Evolutionary conservation across 2,888 invertebrate species (phyloP), one percentile per base, ranked within the genome.

Genomic region (Gymnoscelis rufifasciata): DNA sequence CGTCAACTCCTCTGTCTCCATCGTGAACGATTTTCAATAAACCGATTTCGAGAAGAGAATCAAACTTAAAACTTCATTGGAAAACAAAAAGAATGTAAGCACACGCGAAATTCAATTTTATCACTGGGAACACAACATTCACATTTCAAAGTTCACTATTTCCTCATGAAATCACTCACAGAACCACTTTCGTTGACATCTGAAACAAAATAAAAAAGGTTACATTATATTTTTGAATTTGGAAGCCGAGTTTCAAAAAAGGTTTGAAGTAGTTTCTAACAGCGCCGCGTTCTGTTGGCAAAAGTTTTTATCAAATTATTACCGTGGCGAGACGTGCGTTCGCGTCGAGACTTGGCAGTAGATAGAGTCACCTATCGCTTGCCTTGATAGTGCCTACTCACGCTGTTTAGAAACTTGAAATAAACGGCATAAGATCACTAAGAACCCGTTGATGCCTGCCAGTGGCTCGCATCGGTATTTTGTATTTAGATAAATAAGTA

Each of bases 1-100:
- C 74, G 95, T 95, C 66, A 95, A 92, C 89, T 95, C 95, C 81
- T 96, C 95, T 68, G 95, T 95, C 90, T 96, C 95, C 93, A 94
- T 89, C 64, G 68, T 67, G 78, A 78, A 64, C 64, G 68, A 71
- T 78, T 74, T 74, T 77, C 72, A 76, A 62, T 71, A 66, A 72
- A 74, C 62, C 66, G 69, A 70, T 69, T 64, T 58, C 62, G 60
- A 59, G 52, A 71, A 70, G 60, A 67, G 63, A 64, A 64, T 77
- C 76, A 86, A 83, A 83, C 83, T 58, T 70, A 69, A 78, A 78
- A 77, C 83, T 78, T 84, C 87, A 88, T 87, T 70, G 71, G 72
- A 65, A 69, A 64, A 57, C 60, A 60, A 72, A 74, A 66, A 69
- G 68, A 63, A 64, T 59, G 43, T 60, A 60, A 69, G 66, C 71